Evolutionary conservation across 92 coral and sea anemone species (phyloP).

Genomic region (Parazoanthus darwini): DNA sequence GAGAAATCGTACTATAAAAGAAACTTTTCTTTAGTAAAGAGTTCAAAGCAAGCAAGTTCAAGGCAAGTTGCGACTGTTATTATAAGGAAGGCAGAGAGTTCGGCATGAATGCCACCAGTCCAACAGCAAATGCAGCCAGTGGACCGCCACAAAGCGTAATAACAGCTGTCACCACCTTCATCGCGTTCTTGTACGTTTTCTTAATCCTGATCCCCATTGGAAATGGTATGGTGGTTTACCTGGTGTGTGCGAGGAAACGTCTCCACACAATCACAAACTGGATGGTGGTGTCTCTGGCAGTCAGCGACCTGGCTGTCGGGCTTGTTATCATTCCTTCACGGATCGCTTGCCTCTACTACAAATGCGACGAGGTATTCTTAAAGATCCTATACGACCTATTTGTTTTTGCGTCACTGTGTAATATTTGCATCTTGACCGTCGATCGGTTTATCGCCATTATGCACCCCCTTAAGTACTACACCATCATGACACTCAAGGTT

Average conservation of each 20-base stretch:
- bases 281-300: slow-evolving; percentile 76
- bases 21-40: neutral
- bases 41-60: neutral
- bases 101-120: slow-evolving; percentile 10
- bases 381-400: slow-evolving; percentile 75
- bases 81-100: neutral
- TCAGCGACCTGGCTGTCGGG: slow-evolving; percentile 75
- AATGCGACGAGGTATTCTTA: slow-evolving; percentile 67
- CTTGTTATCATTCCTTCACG: slow-evolving; percentile 74
- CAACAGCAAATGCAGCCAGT: neutral
- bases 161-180: slow-evolving; percentile 47
- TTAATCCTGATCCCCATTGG: slow-evolving; percentile 60
- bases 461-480: slow-evolving; percentile 51
- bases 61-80: neutral
- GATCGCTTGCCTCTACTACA: slow-evolving; percentile 64
- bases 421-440: slow-evolving; percentile 76
- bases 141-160: slow-evolving; percentile 26
- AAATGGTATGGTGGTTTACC: slow-evolving; percentile 67
- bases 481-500: slow-evolving; percentile 38
- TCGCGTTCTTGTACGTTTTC: slow-evolving; percentile 54
- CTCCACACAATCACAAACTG: slow-evolving; percentile 76
- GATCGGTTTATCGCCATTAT: slow-evolving; percentile 60
- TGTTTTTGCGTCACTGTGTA: slow-evolving; percentile 77
- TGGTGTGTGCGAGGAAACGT: slow-evolving; percentile 65
- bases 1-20: neutral